A percentile compares a stretch with the other conserved stretches of the same genome.
Conservation (phyloP, 2,113 vertebrate genomes). For the Nanorana parkeri region DNA sequence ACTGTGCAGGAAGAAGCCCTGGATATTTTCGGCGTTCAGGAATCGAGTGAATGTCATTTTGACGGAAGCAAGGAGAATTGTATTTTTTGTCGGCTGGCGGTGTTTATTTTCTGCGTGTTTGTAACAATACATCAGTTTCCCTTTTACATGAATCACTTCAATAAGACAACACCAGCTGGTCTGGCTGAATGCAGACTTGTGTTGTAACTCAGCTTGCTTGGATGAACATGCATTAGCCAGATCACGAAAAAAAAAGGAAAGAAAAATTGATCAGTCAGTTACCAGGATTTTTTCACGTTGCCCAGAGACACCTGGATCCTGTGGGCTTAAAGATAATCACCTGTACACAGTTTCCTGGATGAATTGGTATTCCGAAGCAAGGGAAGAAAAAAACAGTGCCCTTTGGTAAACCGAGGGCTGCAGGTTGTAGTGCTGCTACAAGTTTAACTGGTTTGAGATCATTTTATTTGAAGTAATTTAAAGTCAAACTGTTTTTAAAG, state of each 20-base stretch:
- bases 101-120: constrained; percentile 39
- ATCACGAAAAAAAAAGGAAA: not conserved
- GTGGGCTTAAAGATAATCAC: no score
- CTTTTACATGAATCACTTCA: constrained; percentile 41
- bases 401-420: no score
- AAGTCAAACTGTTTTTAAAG: no score
- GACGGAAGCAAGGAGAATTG: constrained; percentile 18
- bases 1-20: not conserved
- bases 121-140: constrained; percentile 8
- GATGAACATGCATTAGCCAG: constrained; percentile 15
- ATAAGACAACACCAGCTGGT: constrained; percentile 23
- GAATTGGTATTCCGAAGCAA: no score
- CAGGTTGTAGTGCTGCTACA: no score
- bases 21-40: constrained; percentile 29
- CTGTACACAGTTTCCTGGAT: no score
- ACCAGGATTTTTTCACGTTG: no score
- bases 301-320: no score
- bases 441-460: no score
- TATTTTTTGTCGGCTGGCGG: constrained; percentile 20
- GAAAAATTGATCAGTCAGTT: not conserved
- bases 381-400: no score
- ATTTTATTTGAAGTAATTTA: no score
- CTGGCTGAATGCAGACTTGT: constrained; percentile 22
- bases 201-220: constrained; percentile 6
- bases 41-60: constrained; percentile 38